These are phyloP conservation scores for Orthonevra nobilis DNA, from an alignment of 2,888 invertebrate species.

Conservation along the genomic window DNA sequence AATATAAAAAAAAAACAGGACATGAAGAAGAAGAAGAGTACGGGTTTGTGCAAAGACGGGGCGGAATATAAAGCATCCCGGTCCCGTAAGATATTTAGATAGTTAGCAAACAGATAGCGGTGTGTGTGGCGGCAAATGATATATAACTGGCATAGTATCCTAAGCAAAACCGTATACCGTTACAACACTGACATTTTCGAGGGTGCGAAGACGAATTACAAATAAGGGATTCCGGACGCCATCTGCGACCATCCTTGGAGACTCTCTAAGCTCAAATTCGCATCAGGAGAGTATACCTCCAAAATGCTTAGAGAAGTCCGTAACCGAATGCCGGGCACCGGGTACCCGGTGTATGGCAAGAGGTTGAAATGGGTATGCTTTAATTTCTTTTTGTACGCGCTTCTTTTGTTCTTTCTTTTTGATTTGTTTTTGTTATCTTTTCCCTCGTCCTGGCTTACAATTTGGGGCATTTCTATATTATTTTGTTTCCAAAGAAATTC, in stretches of 20 bases:
- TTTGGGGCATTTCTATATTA: conserved; percentile 25
- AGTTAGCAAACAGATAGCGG: conserved; percentile 63
- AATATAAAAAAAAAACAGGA: conserved; percentile 57
- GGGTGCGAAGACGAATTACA: conserved; percentile 74
- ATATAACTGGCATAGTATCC: conserved; percentile 56
- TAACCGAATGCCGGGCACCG: not conserved
- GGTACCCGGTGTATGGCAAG: not conserved
- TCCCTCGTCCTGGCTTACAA: conserved; percentile 5
- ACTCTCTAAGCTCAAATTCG: conserved; percentile 71
- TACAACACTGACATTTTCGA: conserved; percentile 72
- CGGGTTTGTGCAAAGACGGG: conserved; percentile 50
- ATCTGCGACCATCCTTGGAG: conserved; percentile 73
- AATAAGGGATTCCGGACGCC: conserved; percentile 73
- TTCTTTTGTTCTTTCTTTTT: conserved; percentile 8
- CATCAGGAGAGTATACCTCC: conserved; percentile 52
- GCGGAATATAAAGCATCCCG: conserved; percentile 67
- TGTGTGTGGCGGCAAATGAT: conserved; percentile 68
- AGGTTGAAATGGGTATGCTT: conserved; percentile 47
- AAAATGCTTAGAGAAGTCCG: conserved; percentile 44
- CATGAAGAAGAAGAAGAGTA: conserved; percentile 50
- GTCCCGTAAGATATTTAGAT: conserved; percentile 66
- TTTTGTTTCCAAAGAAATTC: conserved; percentile 39
- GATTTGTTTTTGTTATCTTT: no score
- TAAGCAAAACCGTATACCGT: conserved; percentile 63
- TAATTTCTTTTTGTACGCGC: conserved; percentile 64